These are phyloP conservation scores for Thymelicus sylvestris DNA, from an alignment of 2,888 invertebrate species.

Conservation along the genomic window DNA sequence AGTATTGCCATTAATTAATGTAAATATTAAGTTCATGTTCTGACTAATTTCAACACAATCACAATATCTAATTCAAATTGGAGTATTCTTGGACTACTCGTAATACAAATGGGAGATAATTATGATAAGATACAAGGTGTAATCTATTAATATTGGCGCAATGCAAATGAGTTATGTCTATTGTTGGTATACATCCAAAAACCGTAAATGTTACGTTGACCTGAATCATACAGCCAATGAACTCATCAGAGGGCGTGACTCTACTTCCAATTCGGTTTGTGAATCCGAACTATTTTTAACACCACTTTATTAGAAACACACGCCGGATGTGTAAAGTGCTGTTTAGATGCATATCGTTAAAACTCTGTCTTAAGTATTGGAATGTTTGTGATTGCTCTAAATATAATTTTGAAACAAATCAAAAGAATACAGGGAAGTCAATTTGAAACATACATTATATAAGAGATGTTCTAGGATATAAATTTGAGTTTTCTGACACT, in stretches of 20 bases:
- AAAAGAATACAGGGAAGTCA: too few relatives aligned
- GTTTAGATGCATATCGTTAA: too few relatives aligned
- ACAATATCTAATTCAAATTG: background rate
- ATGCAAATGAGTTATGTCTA: background rate
- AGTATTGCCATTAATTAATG: too few relatives aligned
- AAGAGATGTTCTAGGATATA: too few relatives aligned
- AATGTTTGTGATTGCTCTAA: too few relatives aligned
- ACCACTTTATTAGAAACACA: background rate
- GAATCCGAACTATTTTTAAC: slow-evolving; percentile 21
- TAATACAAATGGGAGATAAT: background rate
- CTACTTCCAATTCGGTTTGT: background rate
- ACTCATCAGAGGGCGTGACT: slow-evolving; percentile 5
- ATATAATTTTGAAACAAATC: too few relatives aligned
- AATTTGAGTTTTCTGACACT: too few relatives aligned
- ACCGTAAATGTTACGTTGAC: slow-evolving; percentile 22
- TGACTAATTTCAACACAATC: too few relatives aligned
- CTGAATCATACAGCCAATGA: slow-evolving; percentile 23
- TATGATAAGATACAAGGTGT: slow-evolving; percentile 2
- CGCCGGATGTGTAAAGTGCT: background rate
- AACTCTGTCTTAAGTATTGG: too few relatives aligned
- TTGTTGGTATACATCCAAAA: slow-evolving; percentile 25
- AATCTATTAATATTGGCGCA: slow-evolving; percentile 1
- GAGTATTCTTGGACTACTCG: background rate
- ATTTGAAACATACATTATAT: too few relatives aligned
- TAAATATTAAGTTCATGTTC: too few relatives aligned